Conservation (phyloP, 2,797 vertebrate species). For the Alcedo quadribrachys region DNA sequence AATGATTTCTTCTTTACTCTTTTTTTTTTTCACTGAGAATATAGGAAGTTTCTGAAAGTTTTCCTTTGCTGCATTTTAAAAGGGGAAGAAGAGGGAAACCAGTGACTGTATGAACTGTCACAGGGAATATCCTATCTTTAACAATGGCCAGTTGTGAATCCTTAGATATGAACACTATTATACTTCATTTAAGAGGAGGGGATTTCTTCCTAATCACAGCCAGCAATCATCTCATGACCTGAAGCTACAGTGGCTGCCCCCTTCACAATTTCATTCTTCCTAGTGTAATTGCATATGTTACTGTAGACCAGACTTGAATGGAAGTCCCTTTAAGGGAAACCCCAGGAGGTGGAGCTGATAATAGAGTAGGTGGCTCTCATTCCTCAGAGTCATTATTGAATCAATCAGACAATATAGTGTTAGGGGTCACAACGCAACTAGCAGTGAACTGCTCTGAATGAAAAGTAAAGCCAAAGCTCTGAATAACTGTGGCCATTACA, state of each 20-base stretch:
- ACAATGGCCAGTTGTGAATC: neutral
- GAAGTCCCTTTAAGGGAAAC: slow-evolving; percentile 16
- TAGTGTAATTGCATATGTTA: slow-evolving; percentile 28
- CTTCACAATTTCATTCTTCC: slow-evolving; percentile 27
- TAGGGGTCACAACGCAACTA: slow-evolving; percentile 32
- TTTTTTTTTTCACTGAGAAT: neutral
- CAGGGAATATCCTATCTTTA: neutral
- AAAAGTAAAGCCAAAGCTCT: slow-evolving; percentile 36
- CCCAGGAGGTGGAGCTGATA: slow-evolving; percentile 36
- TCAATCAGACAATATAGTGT: slow-evolving; percentile 3
- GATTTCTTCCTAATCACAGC: slow-evolving; percentile 45
- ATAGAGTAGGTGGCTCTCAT: slow-evolving; percentile 34
- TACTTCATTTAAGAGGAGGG: slow-evolving; percentile 28
- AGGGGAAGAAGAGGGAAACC: neutral
- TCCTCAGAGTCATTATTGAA: slow-evolving; percentile 54
- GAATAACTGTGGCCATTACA: slow-evolving; percentile 4
- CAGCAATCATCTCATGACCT: slow-evolving; percentile 40
- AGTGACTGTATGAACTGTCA: neutral
- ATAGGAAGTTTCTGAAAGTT: neutral
- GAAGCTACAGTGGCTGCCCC: slow-evolving; percentile 35
- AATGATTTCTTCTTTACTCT: neutral
- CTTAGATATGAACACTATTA: slow-evolving; percentile 3
- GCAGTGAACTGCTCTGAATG: neutral
- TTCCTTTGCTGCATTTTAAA: neutral
- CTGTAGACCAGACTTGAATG: slow-evolving; percentile 27